Conservation (phyloP, 2,888 invertebrate genomes). For the Herminia tarsipennalis region DNA sequence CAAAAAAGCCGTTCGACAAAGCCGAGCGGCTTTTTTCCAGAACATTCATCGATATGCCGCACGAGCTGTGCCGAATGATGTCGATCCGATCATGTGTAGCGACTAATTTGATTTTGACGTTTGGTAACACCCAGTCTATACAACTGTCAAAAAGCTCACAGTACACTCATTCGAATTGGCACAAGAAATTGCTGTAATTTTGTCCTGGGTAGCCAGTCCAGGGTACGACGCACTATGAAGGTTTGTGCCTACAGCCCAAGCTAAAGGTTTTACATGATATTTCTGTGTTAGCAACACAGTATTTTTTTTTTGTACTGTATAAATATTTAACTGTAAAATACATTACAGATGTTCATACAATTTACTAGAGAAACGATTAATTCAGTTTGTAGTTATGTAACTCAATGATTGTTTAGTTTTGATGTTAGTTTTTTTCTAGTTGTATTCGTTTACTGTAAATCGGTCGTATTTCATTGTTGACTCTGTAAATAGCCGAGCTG, state of each 20-base stretch:
- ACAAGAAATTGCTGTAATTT: no score
- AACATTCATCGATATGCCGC: no score
- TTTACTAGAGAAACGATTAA: constrained; percentile 40
- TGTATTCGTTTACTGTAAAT: constrained; percentile 59
- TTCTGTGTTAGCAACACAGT: constrained; percentile 45
- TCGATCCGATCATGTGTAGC: no score
- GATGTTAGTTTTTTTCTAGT: constrained; percentile 71
- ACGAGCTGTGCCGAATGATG: no score
- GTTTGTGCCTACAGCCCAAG: constrained; percentile 21
- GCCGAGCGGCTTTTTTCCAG: no score
- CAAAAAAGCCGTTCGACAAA: no score
- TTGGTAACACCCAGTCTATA: no score
- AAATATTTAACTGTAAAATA: constrained; percentile 49
- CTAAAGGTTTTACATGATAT: constrained; percentile 48
- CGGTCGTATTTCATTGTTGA: constrained; percentile 35
- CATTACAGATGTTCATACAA: constrained; percentile 46
- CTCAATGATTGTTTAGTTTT: constrained; percentile 69
- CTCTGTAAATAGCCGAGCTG: constrained; percentile 48
- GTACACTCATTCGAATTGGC: constrained; percentile 5
- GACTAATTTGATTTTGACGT: no score
- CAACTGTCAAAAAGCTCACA: not conserved
- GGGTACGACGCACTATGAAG: no score
- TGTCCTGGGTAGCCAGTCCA: no score
- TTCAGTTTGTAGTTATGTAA: constrained; percentile 47
- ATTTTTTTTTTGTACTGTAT: constrained; percentile 52